Evolutionary conservation across 2,797 vertebrate genomes (phyloP), one percentile per base, ranked within the genome.

Genomic region (Neopelma chrysocephalum): DNA sequence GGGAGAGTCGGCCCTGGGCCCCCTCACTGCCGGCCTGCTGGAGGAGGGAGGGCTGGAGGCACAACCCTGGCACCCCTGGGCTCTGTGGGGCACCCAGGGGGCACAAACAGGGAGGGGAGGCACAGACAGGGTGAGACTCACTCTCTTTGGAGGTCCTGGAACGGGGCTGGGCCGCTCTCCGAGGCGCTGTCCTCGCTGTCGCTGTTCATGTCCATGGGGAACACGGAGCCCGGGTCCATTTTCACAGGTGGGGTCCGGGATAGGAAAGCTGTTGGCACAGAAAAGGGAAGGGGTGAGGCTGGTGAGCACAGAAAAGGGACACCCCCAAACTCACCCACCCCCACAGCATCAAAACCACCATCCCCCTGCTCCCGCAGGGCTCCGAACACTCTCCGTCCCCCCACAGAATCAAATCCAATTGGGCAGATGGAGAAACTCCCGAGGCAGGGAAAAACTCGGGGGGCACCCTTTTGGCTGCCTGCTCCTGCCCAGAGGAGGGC

Each of bases 171-270:
- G 47, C 98, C 98, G 0, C 98, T 99, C 96, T 99, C 99, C 0
- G 98, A 98, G 11, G 98, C 97, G 8, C 98, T 99, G 96, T 99
- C 99, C 51, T 99, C 99, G 2, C 98, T 99, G 97, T 99, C 99
- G 3, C 98, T 99, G 97, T 98, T 99, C 92, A 98, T 98, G 96
- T 99, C 99, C 92, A 99, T 97, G 53, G 99, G 99, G 86, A 98
- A 99, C 93, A 99, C 98, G 0, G 99, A 99, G 36, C 99, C 98
- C 0, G 99, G 98, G 85, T 99, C 99, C 12, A 99, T 98, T 92
- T 99, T 99, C 95, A 99, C 99, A 98, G 97, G 83, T 38, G 96
- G 85, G 36, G 96, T 95, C 72, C 62, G 94, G 94, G 96, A 96
- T 83, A 62, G 81, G 78, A 87, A 83, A 81, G 62, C 73, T 93